Base-by-base conservation (phyloP, 2,113 vertebrate species). In the Anseranas semipalmata region DNA sequence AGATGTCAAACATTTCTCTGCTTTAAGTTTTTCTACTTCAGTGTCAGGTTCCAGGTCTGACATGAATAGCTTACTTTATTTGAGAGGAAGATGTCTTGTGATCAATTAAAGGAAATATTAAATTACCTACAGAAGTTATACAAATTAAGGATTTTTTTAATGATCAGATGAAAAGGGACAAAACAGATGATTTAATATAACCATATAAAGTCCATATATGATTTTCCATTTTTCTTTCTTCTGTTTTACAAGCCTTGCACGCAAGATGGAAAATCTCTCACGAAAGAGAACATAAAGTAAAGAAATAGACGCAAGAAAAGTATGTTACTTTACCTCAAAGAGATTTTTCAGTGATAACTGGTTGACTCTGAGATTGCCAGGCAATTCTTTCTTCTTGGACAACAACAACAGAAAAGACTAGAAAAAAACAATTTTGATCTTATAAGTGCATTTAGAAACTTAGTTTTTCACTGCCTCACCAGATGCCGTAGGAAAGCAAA, bases 381-480 rank as follows among this genome's bases (percentile, higher is more conserved):
- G 98, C 32, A 98, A 77, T 3, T 21, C 55, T 11, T 97, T 92
- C 87, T 96, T 97, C 62, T 77, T 93, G 0, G 91, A 15, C 9
- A 95, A 93, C 89, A 98, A 78, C 27, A 98, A 93, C 6, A 98
- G 93, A 84, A 97, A 98, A 82, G 98, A 97, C 98, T 98, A 81
- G 27, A 8, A 21, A 56, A 93, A 46, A 59, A 46, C 4, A 55
- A 50, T 80, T 58, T 28, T 43, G 27, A 45, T 67, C 8, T 56
- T 27, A 20, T 2, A 75, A 65, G 33, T 5, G 21, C 10, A 53
- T 8, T 82, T 45, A 52, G 19, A 85, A 79, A 92, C n/a, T 58
- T 52, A 39, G 15, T 8, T 72, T 86, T 84, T 33, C 55, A 52
- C 37, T 25, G 28, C 37, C 37, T 86, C 7, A 25, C 18, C 13